Evolutionary conservation across 2,888 invertebrate species (phyloP), one percentile per base, ranked within the genome.

Genomic region (Ryuthela nishihirai): DNA sequence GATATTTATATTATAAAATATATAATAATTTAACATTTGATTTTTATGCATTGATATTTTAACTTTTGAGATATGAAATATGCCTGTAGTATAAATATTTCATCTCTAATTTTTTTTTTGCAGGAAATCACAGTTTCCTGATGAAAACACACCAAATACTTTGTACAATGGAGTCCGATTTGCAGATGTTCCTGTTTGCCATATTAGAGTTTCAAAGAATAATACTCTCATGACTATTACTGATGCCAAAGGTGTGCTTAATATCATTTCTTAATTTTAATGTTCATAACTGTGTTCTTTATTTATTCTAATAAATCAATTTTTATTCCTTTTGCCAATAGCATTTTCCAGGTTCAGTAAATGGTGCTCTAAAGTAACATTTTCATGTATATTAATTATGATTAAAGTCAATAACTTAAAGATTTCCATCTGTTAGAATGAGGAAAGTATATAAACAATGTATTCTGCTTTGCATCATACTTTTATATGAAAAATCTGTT

Each of bases 211-310:
- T 0, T 83, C 86, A 9, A 81, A 81, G 58, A 97, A 97, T 77
- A 97, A 97, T 74, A 94, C 95, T 9, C 85, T 93, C 53, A 79
- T 95, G 54, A 79, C 80, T 9, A 72, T 92, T 34, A 83, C 87
- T 1, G 84, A 91, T 74, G 70, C 77, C 56, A 80, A 80, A 72
- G 90, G 90, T 74, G 74, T 68, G 44, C 58, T 15, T 25, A 29
- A 34, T 21, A 29, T 18, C 17, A n/a, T n/a, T n/a, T 34, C 34
- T 4, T 20, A 10, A 20, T 20, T n/a, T 17, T 4, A 18, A 20
- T 21, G 17, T 18, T 18, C 6, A n/a, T 21, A 21, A 12, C 3
- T 10, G 23, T 40, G 4, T 39, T 10, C 10, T 21, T 21, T 20
- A 20, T 12, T 21, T 3, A 15, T 34, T 34, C 12, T 29, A 29